Evolutionary conservation across 2,113 vertebrate species (phyloP), one percentile per base, ranked within the genome.

Genomic region (Oreotrochilus melanogaster): DNA sequence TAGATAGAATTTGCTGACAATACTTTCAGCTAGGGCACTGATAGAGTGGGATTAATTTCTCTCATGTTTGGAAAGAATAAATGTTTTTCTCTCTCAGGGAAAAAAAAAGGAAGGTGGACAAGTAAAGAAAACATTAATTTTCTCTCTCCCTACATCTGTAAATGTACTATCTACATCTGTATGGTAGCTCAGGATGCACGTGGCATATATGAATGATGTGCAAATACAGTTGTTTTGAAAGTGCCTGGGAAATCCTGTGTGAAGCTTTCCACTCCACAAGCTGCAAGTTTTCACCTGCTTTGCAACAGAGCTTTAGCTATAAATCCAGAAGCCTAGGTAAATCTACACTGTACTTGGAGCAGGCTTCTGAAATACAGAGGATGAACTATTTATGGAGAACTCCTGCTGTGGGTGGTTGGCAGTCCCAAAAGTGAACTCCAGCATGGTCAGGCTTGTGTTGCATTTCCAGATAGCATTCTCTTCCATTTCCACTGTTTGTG

Each of bases 1-100:
- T 45, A 72, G 78, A 73, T 71, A 65, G 90, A 96, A 96, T 96
- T 92, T 92, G 92, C 93, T 97, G 94, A 96, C 94, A 95, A 80
- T 88, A 74, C 53, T 92, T 57, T 86, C 60, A 92, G 75, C 56
- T 71, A 80, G n/a, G 43, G 69, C 58, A 91, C 45, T 23, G 61
- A 88, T 92, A 92, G 5, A 90, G 66, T 47, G 47, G 67, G 89
- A 88, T 86, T 92, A 70, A 16, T 92, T 94, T 96, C 71, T 90
- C 70, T 79, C 53, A 70, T 27, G 33, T 78, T 80, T 90, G 67
- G 58, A 72, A 65, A 88, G 66, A 88, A 92, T 47, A 72, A 92
- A 50, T 61, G 11, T 61, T 78, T 94, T 91, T 61, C 35, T 66
- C 25, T 64, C 58, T 56, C 53, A 61, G 31, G 31, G 30, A 7